Evolutionary conservation across 2,797 vertebrate genomes (phyloP).

Genomic region (Enteromius afrohamiltoni): DNA sequence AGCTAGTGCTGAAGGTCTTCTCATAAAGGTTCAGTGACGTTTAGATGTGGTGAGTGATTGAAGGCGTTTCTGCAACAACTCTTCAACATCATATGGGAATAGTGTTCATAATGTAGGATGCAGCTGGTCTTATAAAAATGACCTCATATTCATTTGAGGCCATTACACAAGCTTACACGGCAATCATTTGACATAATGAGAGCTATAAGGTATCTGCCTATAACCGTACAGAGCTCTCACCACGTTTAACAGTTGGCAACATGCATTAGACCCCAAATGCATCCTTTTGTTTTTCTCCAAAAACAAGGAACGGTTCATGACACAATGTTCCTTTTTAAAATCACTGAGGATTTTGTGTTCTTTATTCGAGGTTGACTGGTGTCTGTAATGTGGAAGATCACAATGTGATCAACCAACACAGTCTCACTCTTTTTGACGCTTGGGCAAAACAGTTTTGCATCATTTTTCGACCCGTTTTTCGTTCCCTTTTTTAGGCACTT

Average conservation of each 20-base stretch:
- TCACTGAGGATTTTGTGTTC: background rate
- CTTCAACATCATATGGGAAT: slow-evolving; percentile 22
- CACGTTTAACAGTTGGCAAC: slow-evolving; percentile 10
- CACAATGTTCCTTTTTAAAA: background rate
- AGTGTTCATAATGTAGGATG: slow-evolving; percentile 19
- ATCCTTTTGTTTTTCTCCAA: background rate
- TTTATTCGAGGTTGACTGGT: background rate
- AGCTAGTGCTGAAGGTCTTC: background rate
- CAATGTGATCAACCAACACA: background rate
- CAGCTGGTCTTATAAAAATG: slow-evolving; percentile 46
- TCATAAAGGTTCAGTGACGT: slow-evolving; percentile 8
- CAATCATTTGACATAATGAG: slow-evolving; percentile 33
- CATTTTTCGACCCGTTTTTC: no score
- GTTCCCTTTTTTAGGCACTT: no score
- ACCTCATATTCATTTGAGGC: slow-evolving; percentile 41
- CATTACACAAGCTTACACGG: background rate
- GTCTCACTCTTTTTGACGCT: no score
- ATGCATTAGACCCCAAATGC: background rate
- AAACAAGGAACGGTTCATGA: background rate
- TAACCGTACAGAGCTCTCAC: background rate
- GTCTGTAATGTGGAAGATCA: background rate
- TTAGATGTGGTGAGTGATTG: slow-evolving; percentile 12
- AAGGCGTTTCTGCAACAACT: slow-evolving; percentile 22
- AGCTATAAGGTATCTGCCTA: slow-evolving; percentile 20
- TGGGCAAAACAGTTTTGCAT: no score